A percentile compares a stretch with the other conserved stretches of the same genome.
phyloP scores from a whole-genome alignment of 2,797 vertebrate species.

The Typhlichthys subterraneus region DNA sequence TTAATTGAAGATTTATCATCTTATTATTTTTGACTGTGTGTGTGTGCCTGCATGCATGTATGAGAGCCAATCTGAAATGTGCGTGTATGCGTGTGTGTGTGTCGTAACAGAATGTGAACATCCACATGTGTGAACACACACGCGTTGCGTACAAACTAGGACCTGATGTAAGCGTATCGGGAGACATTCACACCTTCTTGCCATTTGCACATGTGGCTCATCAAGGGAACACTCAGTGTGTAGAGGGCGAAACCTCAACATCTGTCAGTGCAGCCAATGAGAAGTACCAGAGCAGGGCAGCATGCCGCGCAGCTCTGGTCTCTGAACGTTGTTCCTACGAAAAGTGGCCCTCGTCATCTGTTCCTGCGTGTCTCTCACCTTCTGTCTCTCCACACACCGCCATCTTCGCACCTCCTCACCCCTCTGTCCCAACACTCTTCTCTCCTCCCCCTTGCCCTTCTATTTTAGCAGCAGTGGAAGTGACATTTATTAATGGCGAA shows the following conservation, averaged over 20 bases:
- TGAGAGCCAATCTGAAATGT: too few species aligned
- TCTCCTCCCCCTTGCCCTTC: constrained; percentile 50
- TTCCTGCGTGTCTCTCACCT: constrained; percentile 60
- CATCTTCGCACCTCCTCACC: constrained; percentile 50
- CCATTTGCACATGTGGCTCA: constrained; percentile 58
- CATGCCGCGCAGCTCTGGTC: constrained; percentile 11
- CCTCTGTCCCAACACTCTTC: constrained; percentile 19
- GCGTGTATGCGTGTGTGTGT: not conserved
- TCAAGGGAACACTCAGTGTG: constrained; percentile 46
- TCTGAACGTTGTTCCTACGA: constrained; percentile 45
- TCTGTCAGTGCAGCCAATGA: constrained; percentile 59
- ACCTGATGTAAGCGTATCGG: constrained; percentile 42
- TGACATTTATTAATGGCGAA: constrained; percentile 80
- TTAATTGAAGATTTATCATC: too few species aligned
- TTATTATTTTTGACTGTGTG: too few species aligned
- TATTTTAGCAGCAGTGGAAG: constrained; percentile 69
- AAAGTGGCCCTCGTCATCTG: constrained; percentile 64
- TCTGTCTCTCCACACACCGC: constrained; percentile 58
- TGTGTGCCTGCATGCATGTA: too few species aligned
- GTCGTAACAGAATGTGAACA: not conserved
- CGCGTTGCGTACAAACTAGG: constrained; percentile 10
- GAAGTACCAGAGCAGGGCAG: constrained; percentile 52
- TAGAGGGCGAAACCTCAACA: constrained; percentile 60
- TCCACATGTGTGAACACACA: constrained; percentile 28
- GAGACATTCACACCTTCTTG: constrained; percentile 36